Evolutionary conservation across 2,888 invertebrate genomes (phyloP), one percentile per base, ranked within the genome.

Genomic region (Mamestra brassicae): DNA sequence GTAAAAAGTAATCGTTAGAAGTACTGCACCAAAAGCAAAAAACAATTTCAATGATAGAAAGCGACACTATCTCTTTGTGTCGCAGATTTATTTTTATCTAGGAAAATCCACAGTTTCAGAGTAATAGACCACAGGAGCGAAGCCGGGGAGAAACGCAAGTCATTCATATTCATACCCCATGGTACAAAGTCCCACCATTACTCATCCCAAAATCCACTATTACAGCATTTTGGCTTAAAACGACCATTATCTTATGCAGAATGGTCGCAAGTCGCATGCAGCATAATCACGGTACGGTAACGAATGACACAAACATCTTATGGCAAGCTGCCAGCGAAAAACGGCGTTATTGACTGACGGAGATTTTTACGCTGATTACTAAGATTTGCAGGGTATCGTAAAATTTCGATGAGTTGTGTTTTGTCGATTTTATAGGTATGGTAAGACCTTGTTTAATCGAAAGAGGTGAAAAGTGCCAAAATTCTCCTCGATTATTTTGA

Each of bases 281-380:
- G 7, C 34, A 57, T 55, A 50, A 45, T 34, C 3, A 79, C 47
- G 17, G 8, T 72, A 45, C 62, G 26, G 17, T 2, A 71, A 34
- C n/a, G 34, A 78, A 75, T 34, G 38, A 45, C 66, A 69, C 17
- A 36, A n/a, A 70, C 55, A 64, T 58, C 17, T 34, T 60, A n/a
- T 82, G 80, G 80, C 83, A 47, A 17, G 8, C n/a, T 67, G 83
- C 80, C 83, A 76, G 54, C 36, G 26, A 68, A 68, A n/a, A 34
- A 62, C 67, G 62, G 58, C 62, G 62, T 77, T 55, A 60, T 64
- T 61, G 72, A 67, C 66, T 61, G 62, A 50, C 68, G 1, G 15
- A 79, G 17, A 71, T 36, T 50, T 70, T 57, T 50, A 71, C 55
- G 26, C 11, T 47, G 42, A 36, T 50, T 55, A 10, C 11, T 11